Conservation (phyloP, 2,113 vertebrate genomes). For the Cyprinodon variegatus region DNA sequence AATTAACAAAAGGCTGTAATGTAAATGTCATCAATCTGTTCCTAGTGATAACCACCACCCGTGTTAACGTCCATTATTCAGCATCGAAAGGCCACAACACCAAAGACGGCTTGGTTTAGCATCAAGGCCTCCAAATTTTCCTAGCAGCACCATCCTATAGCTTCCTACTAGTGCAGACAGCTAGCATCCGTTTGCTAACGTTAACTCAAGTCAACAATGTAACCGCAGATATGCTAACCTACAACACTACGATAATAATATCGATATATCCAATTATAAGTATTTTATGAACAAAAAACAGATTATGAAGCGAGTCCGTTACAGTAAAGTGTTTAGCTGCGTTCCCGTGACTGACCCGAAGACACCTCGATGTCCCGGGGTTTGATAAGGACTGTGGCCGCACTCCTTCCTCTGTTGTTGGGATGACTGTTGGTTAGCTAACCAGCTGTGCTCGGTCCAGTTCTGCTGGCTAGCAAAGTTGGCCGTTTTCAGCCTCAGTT, state of each 20-base stretch:
- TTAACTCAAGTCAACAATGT: slow-evolving; percentile 27
- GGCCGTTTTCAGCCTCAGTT: slow-evolving; percentile 51
- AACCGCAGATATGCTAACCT: slow-evolving; percentile 20
- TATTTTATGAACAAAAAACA: slow-evolving; percentile 1
- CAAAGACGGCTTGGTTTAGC: slow-evolving; percentile 66
- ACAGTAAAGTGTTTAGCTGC: neutral
- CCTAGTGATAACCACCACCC: slow-evolving; percentile 6
- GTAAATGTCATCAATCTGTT: neutral
- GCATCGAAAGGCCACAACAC: slow-evolving; percentile 57
- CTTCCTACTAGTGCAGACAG: slow-evolving; percentile 41
- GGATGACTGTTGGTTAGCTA: slow-evolving; percentile 64
- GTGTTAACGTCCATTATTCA: slow-evolving; percentile 58
- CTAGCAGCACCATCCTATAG: slow-evolving; percentile 53
- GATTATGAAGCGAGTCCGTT: neutral
- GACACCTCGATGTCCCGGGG: slow-evolving; percentile 75
- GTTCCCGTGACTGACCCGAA: slow-evolving; percentile 67
- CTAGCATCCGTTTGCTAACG: slow-evolving; percentile 42
- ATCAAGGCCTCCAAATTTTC: slow-evolving; percentile 73
- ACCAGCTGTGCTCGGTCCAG: slow-evolving; percentile 68
- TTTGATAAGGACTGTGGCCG: slow-evolving; percentile 50
- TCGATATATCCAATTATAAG: neutral
- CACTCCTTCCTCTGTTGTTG: slow-evolving; percentile 70
- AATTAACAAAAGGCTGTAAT: rapidly evolving
- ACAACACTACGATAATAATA: neutral
- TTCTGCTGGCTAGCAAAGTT: slow-evolving; percentile 68